Evolutionary conservation across 2,113 vertebrate species (phyloP).

Genomic region (Pseudopipra pipra): DNA sequence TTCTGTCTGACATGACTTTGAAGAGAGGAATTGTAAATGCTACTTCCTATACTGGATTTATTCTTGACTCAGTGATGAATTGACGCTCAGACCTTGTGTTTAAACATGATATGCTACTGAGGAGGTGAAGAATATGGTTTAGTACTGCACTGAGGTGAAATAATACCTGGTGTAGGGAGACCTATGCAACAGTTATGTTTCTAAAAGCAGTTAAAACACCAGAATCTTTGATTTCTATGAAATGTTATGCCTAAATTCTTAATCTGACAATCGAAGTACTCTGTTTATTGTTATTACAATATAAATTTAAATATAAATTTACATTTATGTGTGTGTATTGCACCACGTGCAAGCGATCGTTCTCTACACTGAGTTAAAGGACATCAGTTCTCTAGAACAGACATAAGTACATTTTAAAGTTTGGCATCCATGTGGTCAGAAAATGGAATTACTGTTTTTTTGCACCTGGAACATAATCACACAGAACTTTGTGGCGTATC

Average conservation of each 20-base stretch:
- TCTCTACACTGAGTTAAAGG: not conserved
- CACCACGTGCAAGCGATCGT: not conserved
- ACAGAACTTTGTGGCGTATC: not conserved
- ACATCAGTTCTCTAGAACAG: not conserved
- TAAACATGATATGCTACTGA: not conserved
- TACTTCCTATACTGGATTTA: not conserved
- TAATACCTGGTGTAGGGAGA: not conserved
- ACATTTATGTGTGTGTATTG: no score
- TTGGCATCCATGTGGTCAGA: not conserved
- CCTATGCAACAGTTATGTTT: not conserved
- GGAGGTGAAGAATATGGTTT: not conserved
- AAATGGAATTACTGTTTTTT: not conserved
- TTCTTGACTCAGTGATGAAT: not conserved
- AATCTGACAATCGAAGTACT: not conserved
- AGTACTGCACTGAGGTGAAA: not conserved
- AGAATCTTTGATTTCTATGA: not conserved
- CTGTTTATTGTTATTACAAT: not conserved
- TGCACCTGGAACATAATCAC: not conserved
- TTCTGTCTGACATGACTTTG: not conserved
- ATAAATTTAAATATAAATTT: not conserved
- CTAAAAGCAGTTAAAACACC: not conserved
- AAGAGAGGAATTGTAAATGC: not conserved
- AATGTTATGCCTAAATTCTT: not conserved
- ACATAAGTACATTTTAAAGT: not conserved
- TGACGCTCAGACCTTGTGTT: not conserved